Conservation (phyloP, 2,888 invertebrate species). For the Smittia sp. region DNA sequence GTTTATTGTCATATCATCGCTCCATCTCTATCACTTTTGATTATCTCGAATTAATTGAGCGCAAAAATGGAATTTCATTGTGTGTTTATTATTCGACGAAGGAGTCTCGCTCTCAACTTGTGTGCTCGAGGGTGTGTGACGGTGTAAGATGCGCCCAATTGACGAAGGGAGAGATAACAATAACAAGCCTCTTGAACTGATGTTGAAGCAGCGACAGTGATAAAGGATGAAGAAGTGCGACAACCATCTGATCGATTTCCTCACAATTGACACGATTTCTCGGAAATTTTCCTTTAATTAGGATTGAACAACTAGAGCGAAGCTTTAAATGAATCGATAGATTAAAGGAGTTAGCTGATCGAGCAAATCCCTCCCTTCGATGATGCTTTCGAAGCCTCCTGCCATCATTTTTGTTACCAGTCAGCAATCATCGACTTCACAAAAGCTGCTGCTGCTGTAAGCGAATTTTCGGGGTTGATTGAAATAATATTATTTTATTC, state of each 20-base stretch:
- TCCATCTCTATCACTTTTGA: conserved; percentile 8
- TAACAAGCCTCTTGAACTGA: conserved; percentile 34
- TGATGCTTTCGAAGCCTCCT: background rate
- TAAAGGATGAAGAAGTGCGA: background rate
- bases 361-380: background rate
- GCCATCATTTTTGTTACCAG: conserved; percentile 8
- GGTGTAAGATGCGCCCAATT: background rate
- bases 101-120: background rate
- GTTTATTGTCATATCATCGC: background rate
- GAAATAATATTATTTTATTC: conserved; percentile 38
- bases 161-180: conserved; percentile 12
- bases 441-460: background rate
- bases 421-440: conserved; percentile 29
- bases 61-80: conserved; percentile 33
- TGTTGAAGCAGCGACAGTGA: background rate
- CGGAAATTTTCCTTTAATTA: background rate
- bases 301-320: background rate
- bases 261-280: conserved; percentile 25
- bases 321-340: conserved; percentile 23
- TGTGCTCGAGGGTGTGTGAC: conserved; percentile 35
- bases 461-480: conserved; percentile 6
- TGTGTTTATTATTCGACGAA: background rate
- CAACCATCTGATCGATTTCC: conserved; percentile 37
- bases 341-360: conserved; percentile 6
- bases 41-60: conserved; percentile 40